Base-by-base conservation (phyloP, 2,797 vertebrate species). In the Thalassophryne amazonica region DNA sequence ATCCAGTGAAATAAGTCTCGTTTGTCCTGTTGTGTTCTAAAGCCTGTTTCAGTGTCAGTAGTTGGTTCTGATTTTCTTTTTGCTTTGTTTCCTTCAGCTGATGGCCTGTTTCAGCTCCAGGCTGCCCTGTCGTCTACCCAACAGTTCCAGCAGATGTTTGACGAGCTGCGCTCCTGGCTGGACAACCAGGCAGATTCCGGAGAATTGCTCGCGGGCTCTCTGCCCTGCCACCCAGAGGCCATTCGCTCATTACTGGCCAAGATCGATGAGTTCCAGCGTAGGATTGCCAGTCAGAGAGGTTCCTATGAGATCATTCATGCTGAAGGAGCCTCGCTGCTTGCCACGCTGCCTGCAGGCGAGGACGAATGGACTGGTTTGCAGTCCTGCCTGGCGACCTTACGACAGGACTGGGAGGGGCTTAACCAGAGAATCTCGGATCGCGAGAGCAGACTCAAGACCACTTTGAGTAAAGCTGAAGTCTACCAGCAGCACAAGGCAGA, bases 121-220 rank as follows among this genome's bases (percentile, higher is more conserved):
- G 91, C 91, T 0, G 93, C 94, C 0, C 93, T 99, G 12, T 97
- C 94, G 0, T 98, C 94, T 77, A 98, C 96, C 23, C 95, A 99
- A 86, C 97, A 99, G 85, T 99, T 99, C 88, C 96, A 99, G 83
- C 95, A 99, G 84, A 99, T 96, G 93, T 99, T 98, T 48, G 92
- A 96, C 71, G 97, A 99, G 68, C 75, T 99, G 60, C 93, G 92
- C 68, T 85, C 87, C 28, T 99, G 97, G 97, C 89, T 99, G 5
- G 91, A 97, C 68, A 78, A 84, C 48, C 93, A 88, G 76, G 67
- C 84, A 6, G 89, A 92, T 41, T 89, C 88, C 76, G 51, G 64
- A 29, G 76, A 78, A 2, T 77, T 86, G 2, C 83, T 88, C 49
- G 74, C 49, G 4, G 86, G 80, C 18, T 83, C 91, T 0, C 78